Evolutionary conservation across 1,140 invertebrate species (phyloP), one percentile per base, ranked within the genome.

Genomic region (Onthophagus taurus): DNA sequence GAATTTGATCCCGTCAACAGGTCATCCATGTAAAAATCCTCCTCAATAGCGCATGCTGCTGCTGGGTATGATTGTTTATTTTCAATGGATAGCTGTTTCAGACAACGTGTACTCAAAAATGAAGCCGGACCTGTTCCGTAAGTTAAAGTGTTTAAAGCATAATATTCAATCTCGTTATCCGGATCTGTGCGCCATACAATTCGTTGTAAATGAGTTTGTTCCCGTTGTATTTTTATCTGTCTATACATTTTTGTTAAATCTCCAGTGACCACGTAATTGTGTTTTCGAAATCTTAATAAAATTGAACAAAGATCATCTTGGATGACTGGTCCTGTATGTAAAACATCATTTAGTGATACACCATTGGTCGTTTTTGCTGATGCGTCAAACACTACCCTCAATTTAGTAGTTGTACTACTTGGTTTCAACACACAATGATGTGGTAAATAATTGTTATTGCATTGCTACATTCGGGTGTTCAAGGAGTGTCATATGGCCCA

Each of bases 11-110:
- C 62, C 42, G 54, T 48, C 1, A 65, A 14, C 6, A 61, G 17
- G 47, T 68, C 64, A 51, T 69, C 65, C 9, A 68, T 59, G 42
- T 60, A 60, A 35, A 58, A 58, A 11, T 54, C 52, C 11, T 48
- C 34, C 16, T 53, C 23, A 17, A 57, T 14, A 9, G 48, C 48
- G 13, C 50, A 34, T 3, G 47, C 17, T 14, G 57, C 57, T 44
- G 50, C 42, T 4, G 52, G 54, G 42, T 46, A 64, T 14, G 34
- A 44, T 1, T 31, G 5, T 7, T 37, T n/a, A 33, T 55, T 48
- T 47, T 50, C 44, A 36, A 42, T 42, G 13, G 38, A 38, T 18
- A 50, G 41, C 30, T 50, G 34, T 6, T 35, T 19, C 12, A 50
- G 34, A 21, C 45, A 44, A 21, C 45, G 20, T 13, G 45, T 50